phyloP scores from a whole-genome alignment of 92 coral and sea anemone species.

The Muricea muricata region DNA sequence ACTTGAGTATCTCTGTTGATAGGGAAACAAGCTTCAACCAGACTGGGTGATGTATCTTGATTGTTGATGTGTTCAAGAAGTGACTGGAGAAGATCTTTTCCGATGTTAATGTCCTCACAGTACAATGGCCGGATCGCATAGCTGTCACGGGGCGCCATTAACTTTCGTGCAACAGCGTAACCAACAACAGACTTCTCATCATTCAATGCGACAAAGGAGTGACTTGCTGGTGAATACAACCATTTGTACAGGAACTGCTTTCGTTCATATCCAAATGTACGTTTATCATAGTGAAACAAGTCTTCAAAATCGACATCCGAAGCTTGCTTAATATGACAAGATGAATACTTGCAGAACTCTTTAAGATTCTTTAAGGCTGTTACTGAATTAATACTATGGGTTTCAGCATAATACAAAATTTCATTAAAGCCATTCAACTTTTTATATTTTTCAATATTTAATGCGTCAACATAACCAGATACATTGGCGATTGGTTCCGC shows the following conservation, averaged over 20 bases:
- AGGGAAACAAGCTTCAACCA: background rate
- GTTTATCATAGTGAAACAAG: constrained; percentile 43
- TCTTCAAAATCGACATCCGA: constrained; percentile 38
- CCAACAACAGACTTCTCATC: constrained; percentile 44
- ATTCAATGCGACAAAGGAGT: constrained; percentile 45
- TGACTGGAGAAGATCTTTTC: constrained; percentile 41
- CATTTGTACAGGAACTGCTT: constrained; percentile 43
- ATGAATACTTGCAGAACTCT: background rate
- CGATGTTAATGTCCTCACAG: constrained; percentile 49
- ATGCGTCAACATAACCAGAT: background rate
- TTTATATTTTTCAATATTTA: background rate
- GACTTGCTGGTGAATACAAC: constrained; percentile 38
- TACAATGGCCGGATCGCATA: constrained; percentile 48
- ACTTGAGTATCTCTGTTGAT: background rate
- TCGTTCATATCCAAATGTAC: constrained; percentile 55
- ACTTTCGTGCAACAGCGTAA: constrained; percentile 29
- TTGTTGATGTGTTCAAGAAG: constrained; percentile 41
- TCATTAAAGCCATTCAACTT: background rate
- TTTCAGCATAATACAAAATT: constrained; percentile 18
- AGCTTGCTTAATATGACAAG: background rate
- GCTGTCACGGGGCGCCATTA: constrained; percentile 27
- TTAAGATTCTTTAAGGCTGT: background rate
- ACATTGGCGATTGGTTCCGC: background rate
- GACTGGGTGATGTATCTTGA: background rate
- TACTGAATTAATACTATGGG: background rate